Evolutionary conservation across 2,113 vertebrate genomes (phyloP), one percentile per base, ranked within the genome.

Genomic region (Dendrocopos noguchii): DNA sequence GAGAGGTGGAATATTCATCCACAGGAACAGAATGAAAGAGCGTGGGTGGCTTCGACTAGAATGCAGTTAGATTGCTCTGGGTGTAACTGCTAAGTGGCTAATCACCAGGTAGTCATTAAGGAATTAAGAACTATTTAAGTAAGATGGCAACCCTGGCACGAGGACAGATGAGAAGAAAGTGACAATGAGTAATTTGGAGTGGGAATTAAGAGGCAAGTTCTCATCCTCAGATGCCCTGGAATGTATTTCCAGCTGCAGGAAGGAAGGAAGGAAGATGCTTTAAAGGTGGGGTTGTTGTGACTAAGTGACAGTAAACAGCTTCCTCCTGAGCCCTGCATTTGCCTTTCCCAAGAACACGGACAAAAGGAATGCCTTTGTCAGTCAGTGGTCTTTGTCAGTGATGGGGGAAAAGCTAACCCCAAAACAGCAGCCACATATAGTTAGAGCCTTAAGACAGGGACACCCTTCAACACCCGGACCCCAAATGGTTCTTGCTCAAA

Each of bases 71-170:
- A 57, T 79, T 0, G 0, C 39, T 88, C 66, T 68, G 17, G 68
- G 53, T 72, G 0, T 46, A 55, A 46, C 57, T 84, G 22, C 81
- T 75, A 68, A 84, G 68, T 72, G 71, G 39, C 39, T 91, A 81
- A 87, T 75, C 81, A 87, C 44, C n/a, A 76, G 55, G 57, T 75
- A 92, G 39, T 93, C 71, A 91, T 68, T 94, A 87, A 75, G 72
- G 42, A 91, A 90, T 71, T 87, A 87, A 36, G 75, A 61, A 44
- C 42, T 84, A 24, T 66, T 66, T 83, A 67, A 93, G 22, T 78
- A 57, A 77, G 67, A 44, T 80, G 50, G 59, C 31, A 44, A 67
- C 18, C 39, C 28, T 91, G 55, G 15, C 31, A 81, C 18, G 52
- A 89, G 66, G 29, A 72, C n/a, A 67, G 86, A 74, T 63, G 60